Evolutionary conservation across 2,797 vertebrate species (phyloP).

Genomic region (Lepus oiostolus): DNA sequence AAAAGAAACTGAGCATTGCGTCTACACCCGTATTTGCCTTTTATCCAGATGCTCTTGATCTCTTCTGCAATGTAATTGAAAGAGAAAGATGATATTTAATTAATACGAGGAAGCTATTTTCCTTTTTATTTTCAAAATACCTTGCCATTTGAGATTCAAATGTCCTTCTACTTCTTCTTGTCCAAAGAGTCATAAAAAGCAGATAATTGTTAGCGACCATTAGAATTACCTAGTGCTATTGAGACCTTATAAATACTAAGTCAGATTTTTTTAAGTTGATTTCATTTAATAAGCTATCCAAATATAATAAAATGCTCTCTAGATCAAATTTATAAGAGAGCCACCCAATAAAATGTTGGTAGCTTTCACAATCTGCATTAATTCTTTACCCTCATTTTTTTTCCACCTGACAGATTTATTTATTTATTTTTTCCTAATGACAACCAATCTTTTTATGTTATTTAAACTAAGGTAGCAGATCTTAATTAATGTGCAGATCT

Average conservation of each 20-base stretch:
- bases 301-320: constrained; percentile 51
- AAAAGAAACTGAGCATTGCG: background rate
- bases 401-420: no score
- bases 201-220: background rate
- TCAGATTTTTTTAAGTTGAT: constrained; percentile 26
- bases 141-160: constrained; percentile 65
- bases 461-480: no score
- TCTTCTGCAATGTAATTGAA: background rate
- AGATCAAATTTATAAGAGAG: constrained; percentile 47
- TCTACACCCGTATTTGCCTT: background rate
- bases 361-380: background rate
- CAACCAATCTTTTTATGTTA: no score
- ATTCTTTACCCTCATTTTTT: no score
- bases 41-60: background rate
- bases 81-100: constrained; percentile 32
- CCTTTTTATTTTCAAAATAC: constrained; percentile 28
- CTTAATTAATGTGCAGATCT: no score
- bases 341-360: background rate
- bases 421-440: no score
- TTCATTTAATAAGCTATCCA: constrained; percentile 34
- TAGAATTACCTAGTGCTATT: background rate
- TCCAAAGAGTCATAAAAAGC: constrained; percentile 20
- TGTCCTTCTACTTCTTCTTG: constrained; percentile 55
- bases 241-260: background rate
- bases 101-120: constrained; percentile 36